Base-by-base conservation (phyloP, 30 jellyfish, hydroid and myxozoan genomes). In the Aurelia coerulea region DNA sequence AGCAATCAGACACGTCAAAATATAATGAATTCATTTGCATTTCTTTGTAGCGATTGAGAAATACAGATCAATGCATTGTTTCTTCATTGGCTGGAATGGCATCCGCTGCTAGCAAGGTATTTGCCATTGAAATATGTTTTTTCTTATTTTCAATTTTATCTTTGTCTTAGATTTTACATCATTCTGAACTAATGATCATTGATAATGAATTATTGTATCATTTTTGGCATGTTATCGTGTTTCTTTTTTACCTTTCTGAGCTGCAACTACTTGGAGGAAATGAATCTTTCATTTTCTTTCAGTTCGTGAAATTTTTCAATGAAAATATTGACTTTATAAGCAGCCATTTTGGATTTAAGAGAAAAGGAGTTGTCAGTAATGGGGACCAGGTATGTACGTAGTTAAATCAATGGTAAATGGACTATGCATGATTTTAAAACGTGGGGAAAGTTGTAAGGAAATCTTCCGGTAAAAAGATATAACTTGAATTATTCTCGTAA, bases 11-110 rank as follows among this genome's bases (percentile, higher is more conserved):
- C 4, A 37, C 49, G 3, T 37, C 49, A 37, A 37, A 39, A 39
- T 6, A 4, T 46, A 4, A 4, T 9, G 2, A 46, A 46, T 9
- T 46, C 3, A 5, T 46, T 58, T 84, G 7, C 51, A 42, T 69
- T 67, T 68, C 64, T 12, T 79, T 19, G 49, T 84, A 91, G 98
- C 72, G 96, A 16, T 63, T 91, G 65, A 85, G 46, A 60, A 91
- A 42, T 81, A 91, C 98, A 17, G 96, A 91, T 35, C 92, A 91
- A 19, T 85, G 96, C 65, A 65, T 91, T 34, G 50, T 91, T 46
- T 56, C 95, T 3, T 83, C 98, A 37, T 65, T 91, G 62, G 78
- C 87, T 49, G 81, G 97, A n/a, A 76, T 91, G 77, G 41, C 90
- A 39, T 56, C 93, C 1, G 85, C 94, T 33, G 83, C 96, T 56